phyloP scores from a whole-genome alignment of 2,113 vertebrate genomes.

The Nothoprocta perdicaria region DNA sequence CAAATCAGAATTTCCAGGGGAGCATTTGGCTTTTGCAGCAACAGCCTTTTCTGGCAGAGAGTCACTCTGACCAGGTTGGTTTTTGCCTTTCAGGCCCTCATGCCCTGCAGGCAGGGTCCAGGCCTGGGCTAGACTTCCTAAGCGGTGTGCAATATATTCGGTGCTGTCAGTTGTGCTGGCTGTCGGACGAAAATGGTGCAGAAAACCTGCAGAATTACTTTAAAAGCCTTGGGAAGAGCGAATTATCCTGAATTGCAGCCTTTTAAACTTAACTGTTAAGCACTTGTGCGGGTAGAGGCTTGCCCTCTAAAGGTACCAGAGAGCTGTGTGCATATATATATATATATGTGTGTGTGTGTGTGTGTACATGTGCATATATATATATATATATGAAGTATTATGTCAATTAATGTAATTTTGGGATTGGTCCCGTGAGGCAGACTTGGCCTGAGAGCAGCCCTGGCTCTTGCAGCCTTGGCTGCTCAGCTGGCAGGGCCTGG shows the following conservation, averaged over 20 bases:
- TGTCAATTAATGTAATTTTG: not conserved
- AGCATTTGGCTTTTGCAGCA: slow-evolving; percentile 28
- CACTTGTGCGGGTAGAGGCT: not conserved
- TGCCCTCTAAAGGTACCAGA: not conserved
- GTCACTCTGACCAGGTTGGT: fast-evolving
- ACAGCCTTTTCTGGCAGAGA: not conserved
- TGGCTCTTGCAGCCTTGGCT: not conserved
- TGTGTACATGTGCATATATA: not conserved
- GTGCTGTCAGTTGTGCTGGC: not conserved
- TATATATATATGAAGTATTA: not conserved
- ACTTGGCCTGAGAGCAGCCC: not conserved
- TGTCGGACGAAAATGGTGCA: not conserved
- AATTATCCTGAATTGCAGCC: slow-evolving; percentile 23
- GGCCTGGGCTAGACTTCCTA: slow-evolving; percentile 18
- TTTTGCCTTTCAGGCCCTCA: not conserved
- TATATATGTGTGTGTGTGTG: fast-evolving
- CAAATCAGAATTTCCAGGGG: slow-evolving; percentile 40
- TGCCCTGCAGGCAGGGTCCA: not conserved
- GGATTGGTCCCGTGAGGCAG: not conserved
- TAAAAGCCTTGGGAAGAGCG: slow-evolving; percentile 3
- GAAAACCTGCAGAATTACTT: not conserved
- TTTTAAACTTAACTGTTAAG: not conserved
- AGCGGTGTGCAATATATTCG: not conserved
- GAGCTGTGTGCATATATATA: too few species aligned
- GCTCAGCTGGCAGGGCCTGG: not conserved